Conservation (phyloP, 2,113 vertebrate species). For the Trachemys scripta region DNA sequence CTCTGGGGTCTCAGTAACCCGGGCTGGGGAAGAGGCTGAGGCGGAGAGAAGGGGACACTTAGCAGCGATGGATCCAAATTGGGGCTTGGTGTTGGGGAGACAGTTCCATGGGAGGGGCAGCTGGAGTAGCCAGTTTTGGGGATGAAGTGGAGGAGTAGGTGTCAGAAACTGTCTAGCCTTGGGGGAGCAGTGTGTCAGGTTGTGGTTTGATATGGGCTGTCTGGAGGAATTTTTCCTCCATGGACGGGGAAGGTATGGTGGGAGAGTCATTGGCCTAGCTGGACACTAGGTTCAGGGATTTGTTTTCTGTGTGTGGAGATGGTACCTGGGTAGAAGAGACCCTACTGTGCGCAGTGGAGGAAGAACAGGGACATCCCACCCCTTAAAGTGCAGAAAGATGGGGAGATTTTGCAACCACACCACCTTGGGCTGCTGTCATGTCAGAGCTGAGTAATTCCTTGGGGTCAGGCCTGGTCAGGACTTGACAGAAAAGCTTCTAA, state of each 20-base stretch:
- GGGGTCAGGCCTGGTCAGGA: slow-evolving; percentile 66
- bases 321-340: not conserved
- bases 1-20: fast-evolving
- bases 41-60: not conserved
- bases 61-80: not conserved
- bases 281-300: not conserved
- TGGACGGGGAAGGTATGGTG: not conserved
- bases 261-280: not conserved
- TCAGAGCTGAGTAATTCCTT: slow-evolving; percentile 21
- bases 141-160: not conserved
- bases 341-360: not conserved
- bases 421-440: not conserved
- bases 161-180: not conserved
- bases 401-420: not conserved
- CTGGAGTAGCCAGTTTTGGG: not conserved
- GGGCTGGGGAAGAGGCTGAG: not conserved
- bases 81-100: not conserved
- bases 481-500: slow-evolving; percentile 34
- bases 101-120: not conserved
- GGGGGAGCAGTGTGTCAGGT: not conserved
- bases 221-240: not conserved
- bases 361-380: slow-evolving; percentile 13
- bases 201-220: not conserved
- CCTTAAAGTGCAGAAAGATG: not conserved
- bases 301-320: not conserved